Evolutionary conservation across 2,113 vertebrate species (phyloP).

Genomic region (Cranoglanis bouderius): DNA sequence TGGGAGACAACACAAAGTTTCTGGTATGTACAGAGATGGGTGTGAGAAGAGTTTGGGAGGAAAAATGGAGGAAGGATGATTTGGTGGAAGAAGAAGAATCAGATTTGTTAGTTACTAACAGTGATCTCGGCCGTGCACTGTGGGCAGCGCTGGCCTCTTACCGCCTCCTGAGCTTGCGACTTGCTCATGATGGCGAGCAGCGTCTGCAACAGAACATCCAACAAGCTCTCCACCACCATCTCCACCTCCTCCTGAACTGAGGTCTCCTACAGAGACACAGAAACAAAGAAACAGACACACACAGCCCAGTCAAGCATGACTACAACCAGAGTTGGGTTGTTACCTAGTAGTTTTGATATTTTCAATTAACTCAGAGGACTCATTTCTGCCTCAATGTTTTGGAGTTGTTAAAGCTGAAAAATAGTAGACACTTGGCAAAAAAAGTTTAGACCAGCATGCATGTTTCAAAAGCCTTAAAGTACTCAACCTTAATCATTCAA

Average conservation of each 20-base stretch:
- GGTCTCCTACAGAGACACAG: slow-evolving; percentile 77
- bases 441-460: not conserved
- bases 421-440: not conserved
- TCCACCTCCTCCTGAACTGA: slow-evolving; percentile 97
- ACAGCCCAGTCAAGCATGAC: not conserved
- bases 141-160: slow-evolving; percentile 99
- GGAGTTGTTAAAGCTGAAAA: not conserved
- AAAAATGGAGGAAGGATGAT: slow-evolving; percentile 46
- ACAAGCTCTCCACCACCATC: slow-evolving; percentile 98
- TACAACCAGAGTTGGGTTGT: not conserved
- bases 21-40: slow-evolving; percentile 40
- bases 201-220: slow-evolving; percentile 97
- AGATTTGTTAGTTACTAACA: slow-evolving; percentile 99
- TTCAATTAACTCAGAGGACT: not conserved
- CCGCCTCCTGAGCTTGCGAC: slow-evolving; percentile 98
- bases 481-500: not conserved
- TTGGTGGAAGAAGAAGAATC: slow-evolving; percentile 75
- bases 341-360: not conserved
- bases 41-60: slow-evolving; percentile 60
- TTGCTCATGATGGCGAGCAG: slow-evolving; percentile 99
- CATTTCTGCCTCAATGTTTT: not conserved
- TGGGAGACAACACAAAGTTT: not conserved
- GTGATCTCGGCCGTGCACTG: slow-evolving; percentile 99
- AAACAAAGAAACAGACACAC: not conserved
- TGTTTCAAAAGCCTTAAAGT: not conserved